These are phyloP conservation scores for Corvus moneduloides DNA, from an alignment of 2,113 vertebrate species.

Conservation along the genomic window DNA sequence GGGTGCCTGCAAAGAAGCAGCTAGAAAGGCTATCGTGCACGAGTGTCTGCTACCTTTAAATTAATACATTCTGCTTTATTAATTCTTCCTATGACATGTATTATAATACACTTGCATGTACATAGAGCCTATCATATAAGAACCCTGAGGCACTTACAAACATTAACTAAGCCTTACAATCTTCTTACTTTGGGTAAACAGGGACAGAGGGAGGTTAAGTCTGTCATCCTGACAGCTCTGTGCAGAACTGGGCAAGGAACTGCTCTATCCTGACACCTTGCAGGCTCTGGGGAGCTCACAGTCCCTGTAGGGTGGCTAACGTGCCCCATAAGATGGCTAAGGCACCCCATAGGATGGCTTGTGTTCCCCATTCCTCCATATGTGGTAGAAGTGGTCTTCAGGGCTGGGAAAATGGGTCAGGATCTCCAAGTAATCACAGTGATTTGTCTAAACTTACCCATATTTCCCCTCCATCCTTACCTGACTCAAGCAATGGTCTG, in stretches of 20 bases:
- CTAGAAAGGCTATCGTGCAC: background rate
- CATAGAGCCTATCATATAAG: background rate
- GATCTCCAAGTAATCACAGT: background rate
- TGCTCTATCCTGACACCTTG: background rate
- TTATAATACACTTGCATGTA: conserved; percentile 28
- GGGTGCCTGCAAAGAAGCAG: background rate
- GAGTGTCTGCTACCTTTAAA: conserved; percentile 25
- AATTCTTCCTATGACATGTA: conserved; percentile 42
- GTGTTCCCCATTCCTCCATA: background rate
- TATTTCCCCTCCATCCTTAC: background rate
- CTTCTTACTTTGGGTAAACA: conserved; percentile 66
- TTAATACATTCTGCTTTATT: conserved; percentile 33
- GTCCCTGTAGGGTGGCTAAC: background rate
- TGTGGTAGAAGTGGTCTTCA: background rate
- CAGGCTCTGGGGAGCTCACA: background rate
- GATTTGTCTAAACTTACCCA: background rate
- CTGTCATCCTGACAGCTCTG: conserved; percentile 52
- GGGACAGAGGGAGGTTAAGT: conserved; percentile 62
- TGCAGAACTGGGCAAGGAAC: background rate
- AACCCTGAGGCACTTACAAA: conserved; percentile 57
- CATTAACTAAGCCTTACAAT: conserved; percentile 56
- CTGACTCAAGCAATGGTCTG: background rate
- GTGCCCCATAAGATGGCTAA: background rate
- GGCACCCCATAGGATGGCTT: background rate
- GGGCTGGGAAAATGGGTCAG: background rate